A percentile compares a stretch with the other conserved stretches of the same genome.
Conservation (phyloP, 2,888 invertebrate genomes). For the Papilio demoleus region DNA sequence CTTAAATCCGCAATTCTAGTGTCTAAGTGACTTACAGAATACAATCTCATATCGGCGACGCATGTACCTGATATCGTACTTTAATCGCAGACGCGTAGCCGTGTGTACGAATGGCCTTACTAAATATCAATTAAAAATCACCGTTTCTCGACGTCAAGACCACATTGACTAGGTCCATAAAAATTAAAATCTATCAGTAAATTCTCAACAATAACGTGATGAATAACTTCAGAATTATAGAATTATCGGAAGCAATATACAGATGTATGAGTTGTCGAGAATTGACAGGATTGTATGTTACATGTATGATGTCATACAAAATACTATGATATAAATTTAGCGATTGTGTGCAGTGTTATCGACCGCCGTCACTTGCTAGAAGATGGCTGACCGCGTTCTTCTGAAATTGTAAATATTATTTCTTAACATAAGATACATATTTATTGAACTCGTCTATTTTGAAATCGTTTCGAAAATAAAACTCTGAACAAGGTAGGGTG, state of each 20-base stretch:
- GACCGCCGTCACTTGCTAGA: slow-evolving; percentile 68
- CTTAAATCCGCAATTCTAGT: too few relatives aligned
- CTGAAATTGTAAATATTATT: slow-evolving; percentile 50
- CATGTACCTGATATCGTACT: too few relatives aligned
- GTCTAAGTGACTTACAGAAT: too few relatives aligned
- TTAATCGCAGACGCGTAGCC: too few relatives aligned
- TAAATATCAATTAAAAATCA: too few relatives aligned
- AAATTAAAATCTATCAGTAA: neutral
- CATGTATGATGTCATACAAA: slow-evolving; percentile 18
- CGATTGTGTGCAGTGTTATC: slow-evolving; percentile 41
- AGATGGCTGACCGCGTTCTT: slow-evolving; percentile 65
- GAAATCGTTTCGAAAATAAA: too few relatives aligned
- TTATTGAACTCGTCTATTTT: too few relatives aligned
- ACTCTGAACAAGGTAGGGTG: too few relatives aligned
- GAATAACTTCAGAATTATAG: neutral
- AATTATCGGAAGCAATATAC: neutral
- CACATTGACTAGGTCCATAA: neutral
- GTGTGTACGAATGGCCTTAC: too few relatives aligned
- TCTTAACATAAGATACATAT: neutral
- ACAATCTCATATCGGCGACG: too few relatives aligned
- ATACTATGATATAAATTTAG: slow-evolving; percentile 26
- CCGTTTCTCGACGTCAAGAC: neutral
- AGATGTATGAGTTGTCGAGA: slow-evolving; percentile 9
- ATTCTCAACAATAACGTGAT: neutral
- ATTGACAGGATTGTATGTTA: slow-evolving; percentile 30